Evolutionary conservation across 1,140 invertebrate genomes (phyloP), one percentile per base, ranked within the genome.

Genomic region (Trachymyrmex septentrionalis): DNA sequence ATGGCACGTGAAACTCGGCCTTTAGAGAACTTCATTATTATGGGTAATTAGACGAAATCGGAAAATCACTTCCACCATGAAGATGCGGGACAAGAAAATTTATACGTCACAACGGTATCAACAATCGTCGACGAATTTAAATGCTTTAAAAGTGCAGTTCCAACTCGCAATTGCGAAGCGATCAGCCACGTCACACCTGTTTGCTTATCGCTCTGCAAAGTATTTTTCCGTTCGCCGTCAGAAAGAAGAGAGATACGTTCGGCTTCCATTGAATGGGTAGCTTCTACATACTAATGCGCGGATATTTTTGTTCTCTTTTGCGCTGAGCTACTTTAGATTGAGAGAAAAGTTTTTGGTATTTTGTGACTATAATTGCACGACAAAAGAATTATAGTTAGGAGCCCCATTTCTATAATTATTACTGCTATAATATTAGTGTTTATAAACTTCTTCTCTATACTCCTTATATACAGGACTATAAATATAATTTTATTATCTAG

Each of bases 1-100:
- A 44, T 78, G 59, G 34, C 73, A 85, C 59, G 82, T 78, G 73
- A 85, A 78, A 67, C 82, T 66, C 64, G 24, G 55, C 55, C 80
- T 84, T 30, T 59, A 16, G 21, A 73, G 72, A 10, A 1, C 55
- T 59, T 44, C 10, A 44, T 44, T 44, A 75, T 75, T 84, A 38
- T n/a, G 55, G 27, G 4, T 19, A 27, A 63, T 84, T 48, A 73
- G 21, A 27, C 27, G 7, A 73, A 50, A 61, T 61, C 38, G 3
- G 7, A 61, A 61, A 55, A 30, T 2, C 14, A 30, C 2, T n/a
- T 10, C 7, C 14, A 50, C 2, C 53, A 6, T n/a, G 55, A 57
- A 9, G 55, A 21, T 7, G 16, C 63, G 0, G 48, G 4, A 50
- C 14, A 9, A 10, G 4, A 81, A 2, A 34, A 16, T 53, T 38